phyloP scores from a whole-genome alignment of 2,888 invertebrate genomes.

The Zelleria hepariella region DNA sequence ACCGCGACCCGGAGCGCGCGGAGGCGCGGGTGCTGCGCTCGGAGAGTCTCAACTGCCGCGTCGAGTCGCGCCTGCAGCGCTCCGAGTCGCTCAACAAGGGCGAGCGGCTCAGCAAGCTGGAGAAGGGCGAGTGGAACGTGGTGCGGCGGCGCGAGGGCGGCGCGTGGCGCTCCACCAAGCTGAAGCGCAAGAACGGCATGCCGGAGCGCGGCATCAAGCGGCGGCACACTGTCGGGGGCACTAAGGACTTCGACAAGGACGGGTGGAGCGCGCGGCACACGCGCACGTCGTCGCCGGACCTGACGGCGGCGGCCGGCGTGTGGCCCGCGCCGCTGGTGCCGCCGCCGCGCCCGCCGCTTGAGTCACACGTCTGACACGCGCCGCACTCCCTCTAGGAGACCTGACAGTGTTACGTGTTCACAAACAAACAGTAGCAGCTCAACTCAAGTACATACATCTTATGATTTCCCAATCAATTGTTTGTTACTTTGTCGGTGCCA shows the following conservation, averaged over 20 bases:
- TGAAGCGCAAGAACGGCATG: conserved; percentile 83
- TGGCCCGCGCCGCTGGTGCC: conserved; percentile 43
- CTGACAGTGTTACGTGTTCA: conserved; percentile 30
- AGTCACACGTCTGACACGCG: conserved; percentile 39
- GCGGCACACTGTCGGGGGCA: conserved; percentile 93
- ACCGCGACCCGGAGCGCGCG: conserved; percentile 65
- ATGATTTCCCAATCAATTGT: not conserved
- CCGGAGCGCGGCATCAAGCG: conserved; percentile 88
- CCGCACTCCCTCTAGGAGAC: conserved; percentile 22
- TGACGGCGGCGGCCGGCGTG: conserved; percentile 42
- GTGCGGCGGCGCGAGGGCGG: conserved; percentile 75
- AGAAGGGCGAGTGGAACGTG: conserved; percentile 80
- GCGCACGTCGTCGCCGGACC: conserved; percentile 74
- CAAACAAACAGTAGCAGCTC: not conserved
- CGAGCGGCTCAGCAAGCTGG: conserved; percentile 71
- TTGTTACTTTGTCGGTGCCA: conserved; percentile 21
- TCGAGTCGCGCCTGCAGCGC: conserved; percentile 31
- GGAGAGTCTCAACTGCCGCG: conserved; percentile 73
- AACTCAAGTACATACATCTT: not conserved
- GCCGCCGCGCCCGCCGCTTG: conserved; percentile 43
- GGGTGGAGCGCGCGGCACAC: conserved; percentile 73
- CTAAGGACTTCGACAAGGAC: conserved; percentile 84
- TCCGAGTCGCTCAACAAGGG: conserved; percentile 39
- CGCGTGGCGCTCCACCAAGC: conserved; percentile 72
- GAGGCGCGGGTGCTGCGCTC: conserved; percentile 72